A percentile compares a stretch with the other conserved stretches of the same genome.
These are phyloP conservation scores for Telmatochromis sp. DNA, from an alignment of 2,113 vertebrate species.

Conservation along the genomic window DNA sequence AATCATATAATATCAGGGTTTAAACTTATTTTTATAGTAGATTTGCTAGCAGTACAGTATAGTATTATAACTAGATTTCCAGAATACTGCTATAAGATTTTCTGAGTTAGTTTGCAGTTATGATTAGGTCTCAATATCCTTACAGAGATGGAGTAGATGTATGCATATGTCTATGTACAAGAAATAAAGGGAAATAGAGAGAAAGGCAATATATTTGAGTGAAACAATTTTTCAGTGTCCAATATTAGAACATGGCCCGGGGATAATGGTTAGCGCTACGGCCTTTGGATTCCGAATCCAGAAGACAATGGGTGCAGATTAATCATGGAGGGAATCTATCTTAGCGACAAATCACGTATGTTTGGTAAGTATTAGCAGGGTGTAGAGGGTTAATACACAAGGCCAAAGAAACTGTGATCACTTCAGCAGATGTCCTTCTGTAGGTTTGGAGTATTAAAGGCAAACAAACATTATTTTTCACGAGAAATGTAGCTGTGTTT, in stretches of 20 bases:
- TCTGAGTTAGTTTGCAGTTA: not conserved
- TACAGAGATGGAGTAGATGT: not conserved
- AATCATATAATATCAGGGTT: not conserved
- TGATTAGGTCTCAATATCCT: not conserved
- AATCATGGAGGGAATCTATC: constrained; percentile 52
- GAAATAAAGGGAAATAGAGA: not conserved
- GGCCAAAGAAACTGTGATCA: constrained; percentile 16
- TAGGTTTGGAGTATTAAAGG: not conserved
- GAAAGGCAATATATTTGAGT: not conserved
- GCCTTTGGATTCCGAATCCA: constrained; percentile 55
- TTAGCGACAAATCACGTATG: constrained; percentile 40
- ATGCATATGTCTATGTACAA: not conserved
- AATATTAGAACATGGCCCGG: constrained; percentile 46
- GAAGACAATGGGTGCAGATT: constrained; percentile 48
- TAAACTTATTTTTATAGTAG: not conserved
- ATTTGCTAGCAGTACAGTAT: not conserved
- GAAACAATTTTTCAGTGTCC: not conserved
- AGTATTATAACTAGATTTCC: not conserved
- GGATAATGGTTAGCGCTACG: constrained; percentile 35
- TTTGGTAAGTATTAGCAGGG: constrained; percentile 46
- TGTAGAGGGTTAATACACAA: constrained; percentile 11
- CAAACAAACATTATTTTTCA: not conserved
- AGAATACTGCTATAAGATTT: not conserved
- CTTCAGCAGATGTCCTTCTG: not conserved
- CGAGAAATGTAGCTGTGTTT: not conserved